Conservation (phyloP, 2,888 invertebrate genomes). For the Colostygia pectinataria region DNA sequence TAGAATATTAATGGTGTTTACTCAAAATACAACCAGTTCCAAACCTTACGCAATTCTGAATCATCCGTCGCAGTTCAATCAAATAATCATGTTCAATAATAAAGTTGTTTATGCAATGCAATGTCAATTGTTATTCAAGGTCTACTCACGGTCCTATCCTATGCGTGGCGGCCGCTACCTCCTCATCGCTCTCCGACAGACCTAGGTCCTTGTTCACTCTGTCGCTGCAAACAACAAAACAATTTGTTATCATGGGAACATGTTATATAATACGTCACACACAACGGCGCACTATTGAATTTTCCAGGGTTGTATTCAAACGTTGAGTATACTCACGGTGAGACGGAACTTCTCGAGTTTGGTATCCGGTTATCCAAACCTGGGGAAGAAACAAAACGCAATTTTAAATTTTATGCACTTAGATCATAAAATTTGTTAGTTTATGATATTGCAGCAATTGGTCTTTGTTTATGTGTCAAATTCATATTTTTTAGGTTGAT, state of each 20-base stretch:
- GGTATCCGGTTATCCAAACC: conserved; percentile 78
- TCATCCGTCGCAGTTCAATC: background rate
- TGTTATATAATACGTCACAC: too few species aligned
- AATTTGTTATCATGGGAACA: background rate
- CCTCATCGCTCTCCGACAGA: conserved; percentile 92
- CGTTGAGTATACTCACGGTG: conserved; percentile 78
- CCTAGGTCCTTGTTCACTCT: conserved; percentile 85
- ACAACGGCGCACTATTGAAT: too few species aligned
- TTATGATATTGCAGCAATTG: too few species aligned
- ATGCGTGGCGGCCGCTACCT: conserved; percentile 71
- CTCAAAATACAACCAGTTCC: too few species aligned
- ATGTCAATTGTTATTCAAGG: conserved; percentile 9
- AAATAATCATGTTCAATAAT: background rate
- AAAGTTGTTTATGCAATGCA: too few species aligned
- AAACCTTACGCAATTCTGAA: background rate
- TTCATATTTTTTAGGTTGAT: too few species aligned
- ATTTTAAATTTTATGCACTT: background rate
- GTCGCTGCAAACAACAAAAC: conserved; percentile 53
- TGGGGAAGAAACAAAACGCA: conserved; percentile 55
- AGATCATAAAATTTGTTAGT: too few species aligned
- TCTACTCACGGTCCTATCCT: conserved; percentile 71
- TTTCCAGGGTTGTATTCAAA: too few species aligned
- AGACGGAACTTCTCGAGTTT: conserved; percentile 73
- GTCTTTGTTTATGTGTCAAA: too few species aligned
- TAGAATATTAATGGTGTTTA: too few species aligned